Evolutionary conservation across 2,888 invertebrate genomes (phyloP), one percentile per base, ranked within the genome.

Genomic region (Slavum lentiscoides): DNA sequence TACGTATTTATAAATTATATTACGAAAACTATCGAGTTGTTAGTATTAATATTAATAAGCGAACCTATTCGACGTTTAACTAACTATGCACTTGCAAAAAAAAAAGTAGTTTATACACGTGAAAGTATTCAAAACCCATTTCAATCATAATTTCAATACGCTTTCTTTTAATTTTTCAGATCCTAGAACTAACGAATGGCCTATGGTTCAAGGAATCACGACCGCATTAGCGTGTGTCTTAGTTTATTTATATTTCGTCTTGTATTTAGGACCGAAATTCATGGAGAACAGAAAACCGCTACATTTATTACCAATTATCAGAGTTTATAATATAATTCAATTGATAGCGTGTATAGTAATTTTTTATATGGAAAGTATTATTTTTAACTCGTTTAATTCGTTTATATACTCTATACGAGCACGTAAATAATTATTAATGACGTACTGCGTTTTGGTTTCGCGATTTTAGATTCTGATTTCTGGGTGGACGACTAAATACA

Each of bases 211-310:
- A n/a, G 89, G 90, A 70, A 91, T 91, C 2, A 86, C 88, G 85
- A 89, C 90, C 0, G 83, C 90, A 17, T 83, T 88, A 0, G 59
- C 86, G 69, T 90, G 91, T 81, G 85, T 90, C 37, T 80, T 87
- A 1, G 85, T 87, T 21, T 92, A 92, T 85, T 84, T 91, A 82
- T 85, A 87, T 58, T 87, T 90, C 83, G 89, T 92, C 82, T 88
- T 90, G 82, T 86, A 89, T 61, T 86, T 88, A 39, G 89, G 92
- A 11, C 93, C 92, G 1, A 85, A 85, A 17, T 89, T 89, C 84
- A 96, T 96, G 95, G 88, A 88, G 85, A 86, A 90, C 84, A 89
- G 92, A 74, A 88, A 89, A 83, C 89, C 95, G 0, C 92, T 90
- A 85, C 86, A 91, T 17, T 86, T 95, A 58, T 90, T 90, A 83